A percentile compares a stretch with the other conserved stretches of the same genome.
Evolutionary conservation across 2,888 invertebrate genomes (phyloP).

Genomic region (Amorpha juglandis): DNA sequence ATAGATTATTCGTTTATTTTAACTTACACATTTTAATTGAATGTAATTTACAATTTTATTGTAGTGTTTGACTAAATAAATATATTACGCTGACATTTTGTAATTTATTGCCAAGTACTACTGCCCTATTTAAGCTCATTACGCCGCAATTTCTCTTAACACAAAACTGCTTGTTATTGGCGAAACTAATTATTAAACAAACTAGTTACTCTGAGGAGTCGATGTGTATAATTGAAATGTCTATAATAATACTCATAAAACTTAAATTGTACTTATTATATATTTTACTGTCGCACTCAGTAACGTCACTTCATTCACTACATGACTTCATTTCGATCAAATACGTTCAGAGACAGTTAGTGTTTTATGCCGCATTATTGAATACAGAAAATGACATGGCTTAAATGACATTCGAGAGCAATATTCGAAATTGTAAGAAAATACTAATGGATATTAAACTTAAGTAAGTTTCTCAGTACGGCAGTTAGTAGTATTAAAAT

Average conservation of each 20-base stretch:
- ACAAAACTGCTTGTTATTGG: neutral
- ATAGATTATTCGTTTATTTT: neutral
- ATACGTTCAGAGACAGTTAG: too few relatives aligned
- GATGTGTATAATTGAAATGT: neutral
- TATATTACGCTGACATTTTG: conserved; percentile 6
- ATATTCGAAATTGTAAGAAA: too few relatives aligned
- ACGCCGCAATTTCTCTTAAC: conserved; percentile 13
- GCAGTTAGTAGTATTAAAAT: neutral
- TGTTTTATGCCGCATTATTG: too few relatives aligned
- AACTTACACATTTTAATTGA: neutral
- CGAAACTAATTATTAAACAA: neutral
- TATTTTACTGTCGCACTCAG: too few relatives aligned
- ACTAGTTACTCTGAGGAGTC: neutral
- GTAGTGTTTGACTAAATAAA: neutral
- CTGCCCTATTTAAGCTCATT: conserved; percentile 13
- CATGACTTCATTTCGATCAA: too few relatives aligned
- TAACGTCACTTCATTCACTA: too few relatives aligned
- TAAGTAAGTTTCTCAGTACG: too few relatives aligned
- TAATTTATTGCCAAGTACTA: conserved; percentile 6
- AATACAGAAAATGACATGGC: too few relatives aligned
- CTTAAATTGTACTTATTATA: neutral
- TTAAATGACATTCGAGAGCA: too few relatives aligned
- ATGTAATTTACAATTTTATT: neutral
- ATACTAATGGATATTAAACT: too few relatives aligned
- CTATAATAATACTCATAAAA: neutral